Percentiles rank a stretch among this genome's conserved stretches.
Conservation (phyloP, 2,888 invertebrate genomes). For the Agelastica alni region DNA sequence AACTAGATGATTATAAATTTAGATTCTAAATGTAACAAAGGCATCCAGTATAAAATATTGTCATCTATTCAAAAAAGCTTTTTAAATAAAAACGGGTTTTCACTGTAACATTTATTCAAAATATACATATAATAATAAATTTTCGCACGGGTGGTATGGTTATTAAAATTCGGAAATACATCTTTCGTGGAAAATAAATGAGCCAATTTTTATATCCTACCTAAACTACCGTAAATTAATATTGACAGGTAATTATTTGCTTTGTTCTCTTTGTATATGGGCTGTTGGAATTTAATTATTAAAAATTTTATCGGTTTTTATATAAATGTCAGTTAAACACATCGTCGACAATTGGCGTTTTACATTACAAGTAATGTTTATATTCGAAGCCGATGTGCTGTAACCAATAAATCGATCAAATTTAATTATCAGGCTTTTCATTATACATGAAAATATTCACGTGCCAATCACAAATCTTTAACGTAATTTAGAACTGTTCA, state of each 20-base stretch:
- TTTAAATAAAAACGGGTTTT: too few relatives aligned
- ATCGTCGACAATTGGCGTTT: neutral
- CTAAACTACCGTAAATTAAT: slow-evolving; percentile 5
- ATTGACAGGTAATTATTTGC: slow-evolving; percentile 10
- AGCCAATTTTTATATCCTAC: neutral
- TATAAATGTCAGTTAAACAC: slow-evolving; percentile 13
- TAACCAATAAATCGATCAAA: neutral
- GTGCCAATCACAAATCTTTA: neutral
- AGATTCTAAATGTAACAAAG: too few relatives aligned
- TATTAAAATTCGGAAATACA: neutral
- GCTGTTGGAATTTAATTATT: slow-evolving; percentile 3
- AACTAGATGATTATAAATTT: too few relatives aligned
- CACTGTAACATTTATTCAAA: too few relatives aligned
- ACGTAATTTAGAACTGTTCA: neutral
- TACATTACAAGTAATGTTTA: neutral
- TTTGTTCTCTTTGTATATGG: slow-evolving; percentile 8
- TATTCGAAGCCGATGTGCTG: neutral
- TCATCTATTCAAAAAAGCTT: too few relatives aligned
- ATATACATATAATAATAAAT: too few relatives aligned
- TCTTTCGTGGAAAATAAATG: neutral
- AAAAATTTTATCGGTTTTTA: slow-evolving; percentile 8
- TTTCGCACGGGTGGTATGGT: slow-evolving; percentile 1
- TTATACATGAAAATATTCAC: neutral
- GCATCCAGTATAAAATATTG: too few relatives aligned
- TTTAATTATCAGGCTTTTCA: neutral